Evolutionary conservation across 1,140 invertebrate genomes (phyloP), one percentile per base, ranked within the genome.

Genomic region (Drosophila nebulosa): DNA sequence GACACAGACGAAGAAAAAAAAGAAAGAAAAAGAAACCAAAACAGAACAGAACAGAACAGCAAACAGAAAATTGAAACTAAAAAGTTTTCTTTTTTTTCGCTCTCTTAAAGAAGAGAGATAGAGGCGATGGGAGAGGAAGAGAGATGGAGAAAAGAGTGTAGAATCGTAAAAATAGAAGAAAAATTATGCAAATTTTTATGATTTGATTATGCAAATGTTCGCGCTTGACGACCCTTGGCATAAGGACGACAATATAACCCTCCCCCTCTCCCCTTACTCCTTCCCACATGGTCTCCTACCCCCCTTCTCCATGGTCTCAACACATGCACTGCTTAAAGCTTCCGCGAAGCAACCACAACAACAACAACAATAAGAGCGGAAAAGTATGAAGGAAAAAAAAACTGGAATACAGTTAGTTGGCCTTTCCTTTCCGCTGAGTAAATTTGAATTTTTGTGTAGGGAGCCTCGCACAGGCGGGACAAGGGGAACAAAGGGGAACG

Each of bases 151-250:
- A 71, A 68, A 72, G 64, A 67, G 77, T 89, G 39, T 46, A 46
- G 39, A 46, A 89, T 89, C 84, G 72, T 90, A 30, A 90, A 90
- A 90, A 90, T 46, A 46, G 39, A 46, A 90, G 89, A 80, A 75
- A 90, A 89, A 90, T 90, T 90, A 90, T 90, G 88, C 89, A 90
- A 90, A 90, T 90, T 90, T 90, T 89, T 90, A 90, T 89, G 81
- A 90, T 90, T 90, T 90, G 89, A 90, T 90, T 90, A 90, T 90
- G 89, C 89, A 90, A 90, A 90, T 90, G 84, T 86, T 79, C 79
- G 71, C 74, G 89, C 89, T 90, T 90, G 89, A 90, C 89, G 89
- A 90, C 89, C 89, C 89, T 90, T 90, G 89, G 89, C 89, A 90
- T 90, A 90, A 90, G 89, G 89, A 90, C 85, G 89, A 81, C 81